Evolutionary conservation across 2,888 invertebrate species (phyloP).

Genomic region (Noctuana brunneofusca): DNA sequence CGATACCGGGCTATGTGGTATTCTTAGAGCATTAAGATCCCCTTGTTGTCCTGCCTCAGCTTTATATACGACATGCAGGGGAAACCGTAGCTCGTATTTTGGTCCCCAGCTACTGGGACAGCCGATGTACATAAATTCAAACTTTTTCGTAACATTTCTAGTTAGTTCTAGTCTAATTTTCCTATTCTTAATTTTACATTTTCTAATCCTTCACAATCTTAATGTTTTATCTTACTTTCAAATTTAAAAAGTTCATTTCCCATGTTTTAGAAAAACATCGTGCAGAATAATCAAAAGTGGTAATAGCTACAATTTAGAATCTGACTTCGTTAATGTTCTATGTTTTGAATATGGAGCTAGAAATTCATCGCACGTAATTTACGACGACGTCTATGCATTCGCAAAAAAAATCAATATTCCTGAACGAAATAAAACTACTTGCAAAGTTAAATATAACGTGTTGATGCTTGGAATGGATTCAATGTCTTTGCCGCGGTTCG

Average conservation of each 20-base stretch:
- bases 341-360: constrained; percentile 56
- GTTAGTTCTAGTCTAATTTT: too few relatives aligned
- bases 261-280: constrained; percentile 52
- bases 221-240: too few relatives aligned
- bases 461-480: constrained; percentile 93
- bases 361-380: constrained; percentile 55
- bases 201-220: too few relatives aligned
- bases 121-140: too few relatives aligned
- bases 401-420: constrained; percentile 70
- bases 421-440: constrained; percentile 38
- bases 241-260: background rate
- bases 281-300: constrained; percentile 56
- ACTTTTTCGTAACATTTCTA: too few relatives aligned
- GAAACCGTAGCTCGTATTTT: too few relatives aligned
- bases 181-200: too few relatives aligned
- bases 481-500: constrained; percentile 90
- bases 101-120: too few relatives aligned
- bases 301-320: constrained; percentile 51
- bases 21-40: too few relatives aligned
- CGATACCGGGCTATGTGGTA: too few relatives aligned
- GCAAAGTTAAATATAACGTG: constrained; percentile 76
- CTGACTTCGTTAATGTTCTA: constrained; percentile 65
- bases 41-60: too few relatives aligned
- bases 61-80: too few relatives aligned
- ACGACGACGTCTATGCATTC: constrained; percentile 71